Conservation (phyloP, 1,140 invertebrate species). For the Galendromus occidentalis region DNA sequence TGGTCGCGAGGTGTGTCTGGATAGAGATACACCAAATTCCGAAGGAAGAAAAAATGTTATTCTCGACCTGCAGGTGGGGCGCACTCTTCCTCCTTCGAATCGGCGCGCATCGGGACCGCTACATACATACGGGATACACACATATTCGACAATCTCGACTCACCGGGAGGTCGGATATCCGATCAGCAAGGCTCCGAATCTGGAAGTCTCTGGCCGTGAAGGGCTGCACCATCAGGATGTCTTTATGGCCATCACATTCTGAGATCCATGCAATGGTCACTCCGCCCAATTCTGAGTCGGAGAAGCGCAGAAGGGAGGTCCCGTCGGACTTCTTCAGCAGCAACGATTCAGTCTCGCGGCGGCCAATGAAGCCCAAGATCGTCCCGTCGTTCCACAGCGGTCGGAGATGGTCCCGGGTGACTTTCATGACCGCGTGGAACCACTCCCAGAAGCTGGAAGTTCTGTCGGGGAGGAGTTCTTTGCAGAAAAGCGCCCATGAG, state of each 20-base stretch:
- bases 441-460: constrained; percentile 97
- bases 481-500: constrained; percentile 78
- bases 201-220: constrained; percentile 79
- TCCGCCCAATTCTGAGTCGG: constrained; percentile 84
- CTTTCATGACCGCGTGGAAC: constrained; percentile 91
- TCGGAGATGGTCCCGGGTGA: constrained; percentile 75
- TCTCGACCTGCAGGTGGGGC: no score
- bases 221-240: constrained; percentile 68
- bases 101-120: no score
- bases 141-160: not conserved
- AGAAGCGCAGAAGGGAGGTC: constrained; percentile 80
- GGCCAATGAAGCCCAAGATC: constrained; percentile 72
- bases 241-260: constrained; percentile 34
- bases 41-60: no score
- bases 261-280: constrained; percentile 84
- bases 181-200: constrained; percentile 66
- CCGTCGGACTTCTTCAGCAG: constrained; percentile 47
- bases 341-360: constrained; percentile 70
- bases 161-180: constrained; percentile 53
- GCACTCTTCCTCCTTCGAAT: no score
- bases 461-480: constrained; percentile 70
- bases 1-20: constrained; percentile 66
- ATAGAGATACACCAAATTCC: constrained; percentile 58
- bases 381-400: constrained; percentile 73
- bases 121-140: no score